These are phyloP conservation scores for Gallinago undulata DNA, from an alignment of 2,113 vertebrate genomes.

Conservation along the genomic window DNA sequence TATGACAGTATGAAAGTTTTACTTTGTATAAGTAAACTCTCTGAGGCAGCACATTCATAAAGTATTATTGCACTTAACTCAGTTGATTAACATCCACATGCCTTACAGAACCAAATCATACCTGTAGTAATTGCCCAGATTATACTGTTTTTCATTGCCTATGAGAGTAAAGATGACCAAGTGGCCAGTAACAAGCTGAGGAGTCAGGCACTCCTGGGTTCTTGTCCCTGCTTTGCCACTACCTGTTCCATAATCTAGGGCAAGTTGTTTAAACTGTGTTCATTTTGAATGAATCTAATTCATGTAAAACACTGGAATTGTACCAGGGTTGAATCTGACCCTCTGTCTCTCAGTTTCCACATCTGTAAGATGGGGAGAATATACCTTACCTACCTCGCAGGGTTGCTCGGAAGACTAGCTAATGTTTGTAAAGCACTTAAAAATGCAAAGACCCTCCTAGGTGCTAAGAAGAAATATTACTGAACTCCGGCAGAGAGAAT, in stretches of 20 bases:
- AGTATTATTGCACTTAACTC: constrained; percentile 46
- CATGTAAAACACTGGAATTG: constrained; percentile 54
- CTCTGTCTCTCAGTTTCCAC: constrained; percentile 50
- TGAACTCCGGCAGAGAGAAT: constrained; percentile 4
- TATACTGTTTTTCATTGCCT: not conserved
- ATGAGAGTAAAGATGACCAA: not conserved
- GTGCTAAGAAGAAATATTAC: constrained; percentile 55
- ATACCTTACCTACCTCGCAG: constrained; percentile 65
- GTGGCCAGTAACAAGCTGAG: constrained; percentile 7
- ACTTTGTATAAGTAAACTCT: constrained; percentile 27
- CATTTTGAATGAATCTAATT: constrained; percentile 20
- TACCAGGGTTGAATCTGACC: constrained; percentile 42
- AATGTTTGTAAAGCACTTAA: constrained; percentile 66
- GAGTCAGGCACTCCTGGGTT: constrained; percentile 2
- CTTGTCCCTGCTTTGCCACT: constrained; percentile 19
- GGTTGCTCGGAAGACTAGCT: constrained; percentile 35
- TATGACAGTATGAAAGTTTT: constrained; percentile 15
- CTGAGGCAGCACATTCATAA: constrained; percentile 45
- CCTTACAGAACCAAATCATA: constrained; percentile 64
- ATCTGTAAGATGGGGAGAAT: constrained; percentile 55
- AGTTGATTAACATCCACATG: constrained; percentile 59
- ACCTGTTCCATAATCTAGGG: constrained; percentile 15
- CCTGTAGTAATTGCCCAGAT: constrained; percentile 31
- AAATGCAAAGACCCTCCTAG: constrained; percentile 63
- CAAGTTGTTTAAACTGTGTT: constrained; percentile 34